Conservation (phyloP, 1,140 invertebrate genomes). For the Lepidotrigona ventralis region DNA sequence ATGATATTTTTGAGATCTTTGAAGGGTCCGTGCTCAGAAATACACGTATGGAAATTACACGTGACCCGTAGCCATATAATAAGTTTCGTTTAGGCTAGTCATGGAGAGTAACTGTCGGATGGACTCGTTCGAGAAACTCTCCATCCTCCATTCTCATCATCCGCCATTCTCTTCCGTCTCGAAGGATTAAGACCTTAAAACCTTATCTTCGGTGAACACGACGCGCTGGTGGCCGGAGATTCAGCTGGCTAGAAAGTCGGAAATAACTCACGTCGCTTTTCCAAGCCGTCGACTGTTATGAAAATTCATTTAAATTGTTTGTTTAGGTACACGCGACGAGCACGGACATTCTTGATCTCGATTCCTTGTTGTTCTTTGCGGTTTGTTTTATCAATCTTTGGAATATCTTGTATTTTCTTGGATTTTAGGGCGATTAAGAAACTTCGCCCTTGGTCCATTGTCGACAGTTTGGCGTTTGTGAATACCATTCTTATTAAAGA, state of each 20-base stretch:
- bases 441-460: background rate
- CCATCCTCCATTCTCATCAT: background rate
- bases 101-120: conserved; percentile 52
- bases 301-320: background rate
- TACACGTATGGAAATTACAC: background rate
- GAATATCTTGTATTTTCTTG: background rate
- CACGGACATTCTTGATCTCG: background rate
- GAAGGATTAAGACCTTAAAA: conserved; percentile 62
- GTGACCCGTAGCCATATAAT: background rate
- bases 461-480: background rate
- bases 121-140: background rate
- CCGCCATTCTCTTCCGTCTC: conserved; percentile 44
- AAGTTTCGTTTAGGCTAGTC: conserved; percentile 23
- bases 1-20: background rate
- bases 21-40: background rate
- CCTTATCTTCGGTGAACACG: conserved; percentile 63
- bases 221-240: conserved; percentile 23
- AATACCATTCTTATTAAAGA: background rate
- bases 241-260: conserved; percentile 27
- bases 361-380: too few relatives aligned
- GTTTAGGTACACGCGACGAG: background rate
- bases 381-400: background rate
- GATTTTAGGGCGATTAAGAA: background rate
- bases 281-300: background rate
- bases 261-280: conserved; percentile 28